Evolutionary conservation across 2,888 invertebrate genomes (phyloP).

Genomic region (Gonocerus acuteangulatus): DNA sequence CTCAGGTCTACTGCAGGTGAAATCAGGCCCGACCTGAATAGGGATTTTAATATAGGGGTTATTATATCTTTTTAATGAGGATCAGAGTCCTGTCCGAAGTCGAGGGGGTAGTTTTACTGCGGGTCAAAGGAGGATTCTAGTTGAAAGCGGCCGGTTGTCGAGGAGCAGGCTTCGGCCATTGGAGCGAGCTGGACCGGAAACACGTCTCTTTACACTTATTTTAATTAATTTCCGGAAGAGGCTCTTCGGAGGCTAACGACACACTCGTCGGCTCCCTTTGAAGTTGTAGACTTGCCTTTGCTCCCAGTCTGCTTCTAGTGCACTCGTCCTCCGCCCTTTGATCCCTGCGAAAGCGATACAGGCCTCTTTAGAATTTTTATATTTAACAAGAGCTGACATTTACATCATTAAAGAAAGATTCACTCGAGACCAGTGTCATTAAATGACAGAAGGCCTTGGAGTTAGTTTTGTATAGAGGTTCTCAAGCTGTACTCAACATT

Average conservation of each 20-base stretch:
- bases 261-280: conserved; percentile 16
- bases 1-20: too few relatives aligned
- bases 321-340: conserved; percentile 9
- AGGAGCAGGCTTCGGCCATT: conserved; percentile 4
- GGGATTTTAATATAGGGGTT: too few relatives aligned
- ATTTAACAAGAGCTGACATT: conserved; percentile 1
- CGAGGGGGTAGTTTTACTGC: background rate
- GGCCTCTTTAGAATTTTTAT: conserved; percentile 1
- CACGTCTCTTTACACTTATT: conserved; percentile 24
- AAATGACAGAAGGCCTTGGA: background rate
- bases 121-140: conserved; percentile 20
- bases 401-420: background rate
- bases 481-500: background rate
- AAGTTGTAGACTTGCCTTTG: conserved; percentile 15
- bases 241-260: conserved; percentile 5
- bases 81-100: too few relatives aligned
- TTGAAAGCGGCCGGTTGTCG: background rate
- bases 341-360: background rate
- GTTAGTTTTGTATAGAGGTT: background rate
- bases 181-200: conserved; percentile 8
- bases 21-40: too few relatives aligned
- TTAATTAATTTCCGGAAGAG: conserved; percentile 21
- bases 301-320: background rate
- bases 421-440: background rate
- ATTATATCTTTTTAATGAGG: too few relatives aligned